phyloP scores from a whole-genome alignment of 2,797 vertebrate species.

The Propithecus deckenii region DNA sequence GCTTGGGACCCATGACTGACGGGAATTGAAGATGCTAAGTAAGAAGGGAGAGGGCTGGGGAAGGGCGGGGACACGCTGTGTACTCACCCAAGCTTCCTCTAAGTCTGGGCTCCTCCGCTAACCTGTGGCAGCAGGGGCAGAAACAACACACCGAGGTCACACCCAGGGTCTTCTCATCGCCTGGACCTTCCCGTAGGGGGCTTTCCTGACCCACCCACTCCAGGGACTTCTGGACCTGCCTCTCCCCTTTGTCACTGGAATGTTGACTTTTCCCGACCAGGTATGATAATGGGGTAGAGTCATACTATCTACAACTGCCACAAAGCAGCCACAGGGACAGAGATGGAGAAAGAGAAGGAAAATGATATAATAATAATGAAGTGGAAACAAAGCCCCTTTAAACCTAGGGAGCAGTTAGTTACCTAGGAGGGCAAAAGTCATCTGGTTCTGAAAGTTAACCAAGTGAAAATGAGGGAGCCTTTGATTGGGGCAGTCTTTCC shows the following conservation, averaged over 20 bases:
- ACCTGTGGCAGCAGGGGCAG: slow-evolving; percentile 77
- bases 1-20: background rate
- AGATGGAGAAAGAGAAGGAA: background rate
- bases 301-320: background rate
- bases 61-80: rapidly evolving
- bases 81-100: slow-evolving; percentile 77
- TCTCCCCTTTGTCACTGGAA: background rate
- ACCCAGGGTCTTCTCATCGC: background rate
- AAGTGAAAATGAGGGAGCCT: background rate
- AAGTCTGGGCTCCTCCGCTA: slow-evolving; percentile 40
- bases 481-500: background rate
- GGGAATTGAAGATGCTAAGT: background rate
- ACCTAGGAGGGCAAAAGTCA: background rate
- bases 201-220: background rate
- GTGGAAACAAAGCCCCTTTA: background rate
- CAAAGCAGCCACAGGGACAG: background rate
- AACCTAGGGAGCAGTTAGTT: background rate
- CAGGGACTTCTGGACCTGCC: background rate
- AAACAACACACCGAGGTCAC: slow-evolving; percentile 62
- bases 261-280: background rate
- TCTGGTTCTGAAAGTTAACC: background rate
- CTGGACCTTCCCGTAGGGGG: background rate
- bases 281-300: background rate
- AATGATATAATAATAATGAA: background rate
- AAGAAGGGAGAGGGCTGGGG: background rate